A percentile compares a stretch with the other conserved stretches of the same genome.
phyloP scores from a whole-genome alignment of 2,113 vertebrate species.

The Epinephelus cyanopodus region DNA sequence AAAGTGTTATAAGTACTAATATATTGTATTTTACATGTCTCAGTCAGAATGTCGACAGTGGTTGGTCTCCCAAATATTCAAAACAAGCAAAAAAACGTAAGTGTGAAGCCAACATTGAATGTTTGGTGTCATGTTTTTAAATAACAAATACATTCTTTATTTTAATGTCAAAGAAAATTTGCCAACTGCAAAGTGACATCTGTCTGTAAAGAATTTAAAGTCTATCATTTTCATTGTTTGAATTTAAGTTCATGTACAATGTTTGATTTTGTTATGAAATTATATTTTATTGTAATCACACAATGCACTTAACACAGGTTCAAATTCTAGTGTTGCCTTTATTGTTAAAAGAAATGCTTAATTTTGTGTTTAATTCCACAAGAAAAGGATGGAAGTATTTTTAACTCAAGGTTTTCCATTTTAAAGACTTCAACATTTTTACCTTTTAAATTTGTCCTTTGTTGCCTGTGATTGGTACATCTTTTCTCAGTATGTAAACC shows the following conservation, averaged over 20 bases:
- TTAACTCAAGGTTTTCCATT: conserved; percentile 44
- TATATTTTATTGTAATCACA: conserved; percentile 61
- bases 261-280: conserved; percentile 54
- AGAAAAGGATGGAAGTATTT: conserved; percentile 49
- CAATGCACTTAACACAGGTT: conserved; percentile 75
- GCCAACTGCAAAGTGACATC: conserved; percentile 19
- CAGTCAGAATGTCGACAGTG: conserved; percentile 29
- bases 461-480: conserved; percentile 77
- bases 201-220: conserved; percentile 26
- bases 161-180: conserved; percentile 37
- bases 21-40: conserved; percentile 72
- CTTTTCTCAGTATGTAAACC: conserved; percentile 83
- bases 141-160: conserved; percentile 15
- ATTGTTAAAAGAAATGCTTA: conserved; percentile 14
- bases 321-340: conserved; percentile 43
- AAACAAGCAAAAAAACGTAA: conserved; percentile 12
- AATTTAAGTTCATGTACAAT: conserved; percentile 38
- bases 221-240: conserved; percentile 33
- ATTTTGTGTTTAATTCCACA: conserved; percentile 51
- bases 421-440: conserved; percentile 45
- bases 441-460: conserved; percentile 36
- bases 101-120: conserved; percentile 8
- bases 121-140: conserved; percentile 19
- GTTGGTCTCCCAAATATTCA: conserved; percentile 33
- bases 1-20: conserved; percentile 81